Conservation (phyloP, 2,888 invertebrate species). For the Cactoblastis cactorum region DNA sequence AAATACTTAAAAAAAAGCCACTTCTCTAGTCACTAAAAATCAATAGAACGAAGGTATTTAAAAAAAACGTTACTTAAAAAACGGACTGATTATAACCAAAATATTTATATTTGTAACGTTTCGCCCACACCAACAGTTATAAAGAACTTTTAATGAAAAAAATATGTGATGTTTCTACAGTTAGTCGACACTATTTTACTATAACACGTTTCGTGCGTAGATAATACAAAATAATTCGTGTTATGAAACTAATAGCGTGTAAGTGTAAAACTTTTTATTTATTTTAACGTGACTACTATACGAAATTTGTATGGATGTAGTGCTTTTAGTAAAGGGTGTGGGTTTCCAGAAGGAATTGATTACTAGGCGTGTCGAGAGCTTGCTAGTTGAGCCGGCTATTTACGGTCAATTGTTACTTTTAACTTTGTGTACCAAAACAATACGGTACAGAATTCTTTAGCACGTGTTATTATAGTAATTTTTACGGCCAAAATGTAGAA, state of each 20-base stretch:
- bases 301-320: slow-evolving; percentile 47
- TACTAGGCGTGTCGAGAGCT: slow-evolving; percentile 28
- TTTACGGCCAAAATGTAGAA: slow-evolving; percentile 49
- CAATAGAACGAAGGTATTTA: slow-evolving; percentile 13
- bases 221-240: slow-evolving; percentile 49
- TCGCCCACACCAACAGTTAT: slow-evolving; percentile 55
- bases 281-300: slow-evolving; percentile 45
- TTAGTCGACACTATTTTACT: slow-evolving; percentile 69
- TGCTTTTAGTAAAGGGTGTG: slow-evolving; percentile 24
- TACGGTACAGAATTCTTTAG: slow-evolving; percentile 22
- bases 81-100: slow-evolving; percentile 29
- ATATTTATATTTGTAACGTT: slow-evolving; percentile 17
- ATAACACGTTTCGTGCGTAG: slow-evolving; percentile 60
- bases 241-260: slow-evolving; percentile 65
- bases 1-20: neutral
- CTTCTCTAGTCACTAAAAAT: slow-evolving; percentile 42
- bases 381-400: slow-evolving; percentile 33
- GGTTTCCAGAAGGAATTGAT: slow-evolving; percentile 27
- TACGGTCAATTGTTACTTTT: slow-evolving; percentile 57
- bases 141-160: slow-evolving; percentile 34
- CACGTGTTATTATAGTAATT: slow-evolving; percentile 39
- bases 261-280: slow-evolving; percentile 66
- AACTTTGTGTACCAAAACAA: slow-evolving; percentile 37
- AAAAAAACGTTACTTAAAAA: slow-evolving; percentile 14
- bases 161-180: slow-evolving; percentile 68